Evolutionary conservation across 1,140 invertebrate species (phyloP), one percentile per base, ranked within the genome.

Genomic region (Psix sp.): DNA sequence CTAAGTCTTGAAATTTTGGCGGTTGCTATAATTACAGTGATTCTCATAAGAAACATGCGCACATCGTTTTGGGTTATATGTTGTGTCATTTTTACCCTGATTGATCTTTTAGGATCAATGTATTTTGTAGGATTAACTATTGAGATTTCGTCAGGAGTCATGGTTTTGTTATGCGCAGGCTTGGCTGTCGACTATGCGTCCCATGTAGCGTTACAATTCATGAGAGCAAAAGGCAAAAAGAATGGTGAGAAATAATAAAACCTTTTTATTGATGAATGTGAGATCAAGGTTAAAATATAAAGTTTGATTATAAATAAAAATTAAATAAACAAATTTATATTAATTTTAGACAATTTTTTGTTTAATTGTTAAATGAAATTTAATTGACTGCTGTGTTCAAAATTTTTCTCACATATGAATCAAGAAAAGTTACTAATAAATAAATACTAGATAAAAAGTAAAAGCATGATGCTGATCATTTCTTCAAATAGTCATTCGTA

Each of bases 131-230:
- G 88, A 48, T 75, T 90, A 13, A 88, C 89, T 5, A 85, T 91
- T 42, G 90, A 91, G 67, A 91, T 89, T 16, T 88, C 89, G 0
- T 88, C 89, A n/a, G 88, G 87, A 39, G 89, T 91, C 39, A 86
- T 89, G 26, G 79, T 90, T 17, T 48, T 85, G 38, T 51, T 84
- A 29, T 84, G 83, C 24, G 81, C 88, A 35, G 90, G 90, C 24
- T 73, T 91, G 14, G 88, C 89, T 38, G 89, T 91, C 2, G 90
- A 91, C 80, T 91, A 91, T 65, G 87, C 89, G 0, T 89, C 89
- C 3, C 90, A 91, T 70, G 84, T 91, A 15, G 89, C 88, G 31
- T 80, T 90, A 51, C 88, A 87, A 35, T 91, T 90, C 59, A 87
- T 87, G 70, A 86, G 87, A 4, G 57, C 77, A 6, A 78, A 77